Evolutionary conservation across 1,140 invertebrate species (phyloP).

Genomic region (Camponotus vicinus): DNA sequence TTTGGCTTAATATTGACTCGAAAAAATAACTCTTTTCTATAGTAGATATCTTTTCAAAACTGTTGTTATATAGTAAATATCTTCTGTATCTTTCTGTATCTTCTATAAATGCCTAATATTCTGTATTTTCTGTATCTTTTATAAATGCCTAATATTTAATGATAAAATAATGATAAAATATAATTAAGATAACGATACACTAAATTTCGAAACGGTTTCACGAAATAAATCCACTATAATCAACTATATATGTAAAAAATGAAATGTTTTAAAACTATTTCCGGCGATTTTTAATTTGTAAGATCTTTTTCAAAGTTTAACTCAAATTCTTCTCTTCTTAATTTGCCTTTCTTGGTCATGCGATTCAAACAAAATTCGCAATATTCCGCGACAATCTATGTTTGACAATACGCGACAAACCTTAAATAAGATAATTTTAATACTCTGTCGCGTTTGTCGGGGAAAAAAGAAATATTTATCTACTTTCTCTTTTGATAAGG

Average conservation of each 20-base stretch:
- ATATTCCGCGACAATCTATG: constrained; percentile 3
- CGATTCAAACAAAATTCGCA: not conserved
- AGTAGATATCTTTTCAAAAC: no score
- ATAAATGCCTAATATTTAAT: not conserved
- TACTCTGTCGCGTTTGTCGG: not conserved
- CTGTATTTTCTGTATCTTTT: not conserved
- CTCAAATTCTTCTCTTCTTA: not conserved
- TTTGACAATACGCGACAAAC: not conserved
- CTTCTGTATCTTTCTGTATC: no score
- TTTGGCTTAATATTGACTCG: no score
- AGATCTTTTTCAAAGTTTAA: not conserved
- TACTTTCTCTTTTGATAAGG: constrained; percentile 5
- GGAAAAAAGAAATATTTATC: constrained; percentile 21
- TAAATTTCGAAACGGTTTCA: not conserved
- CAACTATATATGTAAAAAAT: not conserved
- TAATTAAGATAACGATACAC: no score
- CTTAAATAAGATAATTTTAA: constrained; percentile 10
- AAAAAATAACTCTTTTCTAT: no score
- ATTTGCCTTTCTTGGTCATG: not conserved
- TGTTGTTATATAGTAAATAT: no score
- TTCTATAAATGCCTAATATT: no score
- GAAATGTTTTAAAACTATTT: not conserved
- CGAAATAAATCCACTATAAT: not conserved
- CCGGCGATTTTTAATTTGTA: not conserved
- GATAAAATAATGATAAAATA: no score